A percentile compares a stretch with the other conserved stretches of the same genome.
phyloP scores from a whole-genome alignment of 2,113 vertebrate species.

The Vanacampus margaritifer region DNA sequence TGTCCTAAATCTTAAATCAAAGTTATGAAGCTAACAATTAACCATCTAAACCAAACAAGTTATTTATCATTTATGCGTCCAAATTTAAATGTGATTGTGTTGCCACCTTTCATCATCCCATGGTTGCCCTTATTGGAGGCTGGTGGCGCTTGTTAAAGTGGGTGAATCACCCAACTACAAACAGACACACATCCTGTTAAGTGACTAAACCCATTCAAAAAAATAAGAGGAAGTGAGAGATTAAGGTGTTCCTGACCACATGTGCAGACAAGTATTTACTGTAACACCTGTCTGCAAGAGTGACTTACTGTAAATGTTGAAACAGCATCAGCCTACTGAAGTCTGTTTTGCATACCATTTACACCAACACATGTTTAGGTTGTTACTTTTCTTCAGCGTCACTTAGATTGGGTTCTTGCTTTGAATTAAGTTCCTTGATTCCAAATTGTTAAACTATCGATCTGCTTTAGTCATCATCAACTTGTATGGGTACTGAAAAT shows the following conservation, averaged over 20 bases:
- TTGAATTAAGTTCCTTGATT: neutral
- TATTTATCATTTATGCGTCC: too few species aligned
- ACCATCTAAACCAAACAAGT: too few species aligned
- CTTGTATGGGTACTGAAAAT: neutral
- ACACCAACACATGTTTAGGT: neutral
- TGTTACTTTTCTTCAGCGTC: neutral
- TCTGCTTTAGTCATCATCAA: neutral
- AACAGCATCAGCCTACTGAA: neutral
- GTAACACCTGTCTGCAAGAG: neutral
- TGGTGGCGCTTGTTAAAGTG: constrained; percentile 4
- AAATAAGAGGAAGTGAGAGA: constrained; percentile 10
- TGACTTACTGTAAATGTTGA: neutral
- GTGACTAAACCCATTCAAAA: constrained; percentile 18
- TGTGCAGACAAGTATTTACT: constrained; percentile 5
- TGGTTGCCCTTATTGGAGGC: neutral
- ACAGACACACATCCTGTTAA: constrained; percentile 10
- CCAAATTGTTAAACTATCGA: neutral
- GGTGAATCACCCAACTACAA: constrained; percentile 37
- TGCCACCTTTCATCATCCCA: constrained; percentile 2
- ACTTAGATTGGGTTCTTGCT: neutral
- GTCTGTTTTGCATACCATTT: neutral
- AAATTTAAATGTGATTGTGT: constrained; percentile 8
- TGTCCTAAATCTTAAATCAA: too few species aligned
- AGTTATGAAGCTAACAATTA: too few species aligned
- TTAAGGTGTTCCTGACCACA: neutral